These are phyloP conservation scores for Betta splendens DNA, from an alignment of 2,797 vertebrate genomes.

Conservation along the genomic window DNA sequence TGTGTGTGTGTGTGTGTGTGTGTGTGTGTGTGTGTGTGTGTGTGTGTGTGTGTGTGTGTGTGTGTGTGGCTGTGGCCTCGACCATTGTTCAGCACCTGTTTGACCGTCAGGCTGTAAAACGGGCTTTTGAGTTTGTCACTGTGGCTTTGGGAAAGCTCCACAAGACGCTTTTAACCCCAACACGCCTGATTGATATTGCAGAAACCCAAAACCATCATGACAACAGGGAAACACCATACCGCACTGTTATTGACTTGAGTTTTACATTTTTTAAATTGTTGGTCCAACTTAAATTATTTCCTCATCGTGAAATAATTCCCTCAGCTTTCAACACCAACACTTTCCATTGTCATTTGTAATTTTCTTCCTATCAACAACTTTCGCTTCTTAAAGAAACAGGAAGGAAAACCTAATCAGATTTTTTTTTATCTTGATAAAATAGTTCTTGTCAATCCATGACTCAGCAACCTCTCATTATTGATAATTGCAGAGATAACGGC, in stretches of 20 bases:
- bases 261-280: too few relatives aligned
- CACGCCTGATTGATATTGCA: constrained; percentile 1
- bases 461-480: constrained; percentile 63
- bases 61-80: constrained; percentile 9
- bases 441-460: constrained; percentile 53
- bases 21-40: constrained; percentile 7
- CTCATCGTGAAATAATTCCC: constrained; percentile 46
- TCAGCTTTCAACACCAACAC: constrained; percentile 16
- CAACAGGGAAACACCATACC: too few relatives aligned
- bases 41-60: too few relatives aligned
- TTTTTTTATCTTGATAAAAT: constrained; percentile 50
- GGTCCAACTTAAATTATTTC: constrained; percentile 49
- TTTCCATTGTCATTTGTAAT: constrained; percentile 50
- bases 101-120: constrained; percentile 3
- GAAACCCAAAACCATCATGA: neutral
- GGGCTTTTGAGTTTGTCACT: constrained; percentile 3
- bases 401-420: constrained; percentile 28
- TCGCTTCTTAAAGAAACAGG: constrained; percentile 28
- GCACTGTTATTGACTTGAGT: too few relatives aligned
- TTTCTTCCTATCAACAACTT: constrained; percentile 56
- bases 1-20: too few relatives aligned
- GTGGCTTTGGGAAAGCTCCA: neutral
- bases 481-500: constrained; percentile 68
- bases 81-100: constrained; percentile 26
- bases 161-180: constrained; percentile 4